Evolutionary conservation across 1,140 invertebrate species (phyloP), one percentile per base, ranked within the genome.

Genomic region (Cataglyphis hispanica): DNA sequence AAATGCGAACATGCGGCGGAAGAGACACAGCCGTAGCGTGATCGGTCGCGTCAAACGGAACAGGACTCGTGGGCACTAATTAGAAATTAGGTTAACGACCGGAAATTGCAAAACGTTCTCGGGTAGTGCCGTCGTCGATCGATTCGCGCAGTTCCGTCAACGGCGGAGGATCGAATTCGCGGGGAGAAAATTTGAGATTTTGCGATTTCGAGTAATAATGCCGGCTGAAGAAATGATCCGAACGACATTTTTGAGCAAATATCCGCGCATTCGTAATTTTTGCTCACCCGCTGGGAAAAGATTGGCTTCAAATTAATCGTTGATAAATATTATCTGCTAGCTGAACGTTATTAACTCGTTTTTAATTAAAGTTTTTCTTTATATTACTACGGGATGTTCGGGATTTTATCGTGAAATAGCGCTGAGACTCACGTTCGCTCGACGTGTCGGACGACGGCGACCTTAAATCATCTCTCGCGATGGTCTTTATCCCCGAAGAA

Each of bases 61-160:
- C 58, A 67, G 67, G 81, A 81, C 53, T 16, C 77, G 31, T 6
- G 53, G 70, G 58, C 50, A 10, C 63, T 87, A 84, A 87, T 87
- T 86, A 81, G 84, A 86, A 86, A 87, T 87, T 86, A 70, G 72
- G 46, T 72, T 76, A 84, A 80, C 86, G 40, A 50, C 19, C 84
- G 86, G 86, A 87, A 86, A 84, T 86, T 84, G 46, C 77, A 16
- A 83, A 78, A 78, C 43, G 75, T 69, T 70, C 46, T 67, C 53
- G 37, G 63, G 37, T 50, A 40, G 50, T 61, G 46, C 46, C 50
- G 61, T 11, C 22, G 60, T 40, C 72, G 34, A 76, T 76, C 83
- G 83, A 84, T 75, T 58, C 25, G 31, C 46, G 40, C 40, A 43
- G 1, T 43, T 43, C 19, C 64, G 40, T 40, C 40, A 22, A 43